Percentiles rank a stretch among this genome's conserved stretches.
These are phyloP conservation scores for Pangasius djambal DNA, from an alignment of 2,797 vertebrate genomes.

Conservation along the genomic window DNA sequence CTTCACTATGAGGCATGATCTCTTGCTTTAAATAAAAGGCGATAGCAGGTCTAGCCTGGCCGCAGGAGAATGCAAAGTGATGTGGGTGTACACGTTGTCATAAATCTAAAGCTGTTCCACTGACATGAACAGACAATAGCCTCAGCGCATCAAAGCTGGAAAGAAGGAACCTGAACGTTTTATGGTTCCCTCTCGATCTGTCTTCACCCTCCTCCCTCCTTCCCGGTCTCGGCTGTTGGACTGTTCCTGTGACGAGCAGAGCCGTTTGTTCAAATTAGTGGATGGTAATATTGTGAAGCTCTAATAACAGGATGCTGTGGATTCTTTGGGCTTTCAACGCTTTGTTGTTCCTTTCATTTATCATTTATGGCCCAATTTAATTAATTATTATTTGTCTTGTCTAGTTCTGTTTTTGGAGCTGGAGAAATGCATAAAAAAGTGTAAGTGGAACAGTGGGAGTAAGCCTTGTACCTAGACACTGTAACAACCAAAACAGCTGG, in stretches of 20 bases:
- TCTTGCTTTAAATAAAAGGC: not conserved
- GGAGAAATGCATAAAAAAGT: not conserved
- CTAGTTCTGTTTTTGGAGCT: not conserved
- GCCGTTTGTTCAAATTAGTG: slow-evolving; percentile 52
- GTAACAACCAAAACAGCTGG: slow-evolving; percentile 2
- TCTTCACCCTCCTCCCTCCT: slow-evolving; percentile 18
- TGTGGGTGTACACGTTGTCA: slow-evolving; percentile 65
- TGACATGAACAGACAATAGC: slow-evolving; percentile 56
- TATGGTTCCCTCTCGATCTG: slow-evolving; percentile 69
- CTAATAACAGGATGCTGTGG: slow-evolving; percentile 44
- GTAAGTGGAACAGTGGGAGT: not conserved
- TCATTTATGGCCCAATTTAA: slow-evolving; percentile 38
- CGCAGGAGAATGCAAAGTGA: slow-evolving; percentile 64
- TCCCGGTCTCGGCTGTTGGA: slow-evolving; percentile 2
- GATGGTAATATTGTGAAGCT: slow-evolving; percentile 40
- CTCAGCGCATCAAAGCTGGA: slow-evolving; percentile 77
- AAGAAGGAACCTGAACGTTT: slow-evolving; percentile 62
- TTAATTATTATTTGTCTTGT: slow-evolving; percentile 44
- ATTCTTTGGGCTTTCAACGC: slow-evolving; percentile 19
- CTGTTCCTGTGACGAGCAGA: slow-evolving; percentile 35
- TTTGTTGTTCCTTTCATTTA: slow-evolving; percentile 18
- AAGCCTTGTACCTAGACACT: not conserved
- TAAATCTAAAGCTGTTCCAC: slow-evolving; percentile 71
- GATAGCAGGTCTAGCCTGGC: slow-evolving; percentile 58
- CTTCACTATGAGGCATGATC: not conserved